These are phyloP conservation scores for Psittacula echo DNA, from an alignment of 2,797 vertebrate genomes.

Conservation along the genomic window DNA sequence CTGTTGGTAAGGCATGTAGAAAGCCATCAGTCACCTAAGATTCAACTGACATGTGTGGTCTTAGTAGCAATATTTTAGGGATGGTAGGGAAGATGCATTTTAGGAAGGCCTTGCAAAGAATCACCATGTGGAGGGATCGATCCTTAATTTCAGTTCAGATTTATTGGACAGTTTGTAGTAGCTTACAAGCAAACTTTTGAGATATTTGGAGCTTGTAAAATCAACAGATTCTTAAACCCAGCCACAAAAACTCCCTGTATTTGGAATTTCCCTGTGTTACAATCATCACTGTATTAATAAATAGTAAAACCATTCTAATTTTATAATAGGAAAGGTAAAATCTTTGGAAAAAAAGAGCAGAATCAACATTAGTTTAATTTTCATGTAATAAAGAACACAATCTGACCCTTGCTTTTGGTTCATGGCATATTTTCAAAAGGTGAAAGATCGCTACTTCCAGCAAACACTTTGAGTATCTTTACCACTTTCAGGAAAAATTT, in stretches of 20 bases:
- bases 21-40: neutral
- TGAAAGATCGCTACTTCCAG: neutral
- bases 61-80: neutral
- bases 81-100: neutral
- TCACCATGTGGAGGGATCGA: neutral
- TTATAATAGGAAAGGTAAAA: neutral
- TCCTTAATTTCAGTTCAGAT: neutral
- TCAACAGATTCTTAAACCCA: neutral
- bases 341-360: neutral
- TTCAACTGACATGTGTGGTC: neutral
- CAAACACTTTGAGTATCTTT: neutral
- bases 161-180: neutral
- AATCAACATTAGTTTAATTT: neutral
- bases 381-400: neutral
- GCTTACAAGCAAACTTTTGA: neutral
- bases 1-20: neutral
- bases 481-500: neutral
- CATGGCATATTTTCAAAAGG: neutral
- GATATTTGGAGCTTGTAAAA: neutral
- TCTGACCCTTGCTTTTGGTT: neutral
- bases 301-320: neutral
- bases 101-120: neutral
- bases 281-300: neutral
- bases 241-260: neutral
- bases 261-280: neutral